phyloP scores from a whole-genome alignment of 2,888 invertebrate genomes.

The Rhopalosiphum nymphaeae region DNA sequence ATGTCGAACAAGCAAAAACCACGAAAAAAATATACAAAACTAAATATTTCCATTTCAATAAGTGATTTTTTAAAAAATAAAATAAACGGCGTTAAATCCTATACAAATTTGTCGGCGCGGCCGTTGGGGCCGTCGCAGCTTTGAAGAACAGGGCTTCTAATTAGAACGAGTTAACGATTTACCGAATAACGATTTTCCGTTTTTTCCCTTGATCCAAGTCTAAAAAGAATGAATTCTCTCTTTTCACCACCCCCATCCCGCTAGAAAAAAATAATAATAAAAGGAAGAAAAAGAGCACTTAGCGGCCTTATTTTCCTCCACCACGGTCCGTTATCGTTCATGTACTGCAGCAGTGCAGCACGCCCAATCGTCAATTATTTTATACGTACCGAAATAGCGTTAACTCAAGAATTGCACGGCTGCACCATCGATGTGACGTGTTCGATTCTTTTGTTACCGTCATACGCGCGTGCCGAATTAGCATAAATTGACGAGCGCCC shows the following conservation, averaged over 20 bases:
- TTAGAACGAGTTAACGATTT: background rate
- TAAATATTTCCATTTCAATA: background rate
- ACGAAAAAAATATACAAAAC: background rate
- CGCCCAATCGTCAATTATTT: background rate
- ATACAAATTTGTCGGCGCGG: background rate
- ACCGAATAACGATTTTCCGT: background rate
- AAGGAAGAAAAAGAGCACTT: background rate
- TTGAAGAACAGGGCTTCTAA: background rate
- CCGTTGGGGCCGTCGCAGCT: background rate
- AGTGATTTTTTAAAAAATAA: background rate
- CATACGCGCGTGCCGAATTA: background rate
- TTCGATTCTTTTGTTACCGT: constrained; percentile 13
- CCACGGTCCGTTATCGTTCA: background rate
- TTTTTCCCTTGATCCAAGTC: background rate
- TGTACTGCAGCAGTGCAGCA: background rate
- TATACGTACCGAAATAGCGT: constrained; percentile 16
- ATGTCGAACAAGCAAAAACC: background rate
- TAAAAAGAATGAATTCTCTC: background rate
- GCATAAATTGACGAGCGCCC: constrained; percentile 17
- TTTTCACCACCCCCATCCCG: background rate
- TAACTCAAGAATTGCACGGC: constrained; percentile 15
- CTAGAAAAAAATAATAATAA: background rate
- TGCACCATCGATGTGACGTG: background rate
- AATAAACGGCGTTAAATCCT: background rate
- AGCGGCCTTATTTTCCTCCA: background rate